Evolutionary conservation across 2,888 invertebrate species (phyloP), one percentile per base, ranked within the genome.

Genomic region (Athalia circularis): DNA sequence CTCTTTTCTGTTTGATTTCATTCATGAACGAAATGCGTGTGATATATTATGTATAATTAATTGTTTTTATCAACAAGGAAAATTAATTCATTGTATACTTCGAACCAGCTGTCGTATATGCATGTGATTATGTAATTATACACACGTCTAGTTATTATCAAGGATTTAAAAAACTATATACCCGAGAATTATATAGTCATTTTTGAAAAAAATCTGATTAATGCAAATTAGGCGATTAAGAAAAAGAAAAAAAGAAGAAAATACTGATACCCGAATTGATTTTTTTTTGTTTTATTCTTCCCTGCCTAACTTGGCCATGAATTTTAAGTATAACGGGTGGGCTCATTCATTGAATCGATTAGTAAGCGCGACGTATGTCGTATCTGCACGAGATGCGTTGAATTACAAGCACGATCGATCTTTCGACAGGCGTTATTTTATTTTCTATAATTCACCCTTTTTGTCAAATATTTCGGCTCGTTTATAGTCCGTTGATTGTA

Each of bases 321-420:
- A 64, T 64, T 45, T 64, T n/a, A 45, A 29, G 45, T n/a, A 64
- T n/a, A 64, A 64, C 47, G 11, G 13, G 13, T 65, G 1, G n/a
- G n/a, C 13, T 65, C 48, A 65, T 48, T 65, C 47, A 65, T 48
- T 65, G 65, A 65, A 65, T 65, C 65, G 47, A 65, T 65, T 13
- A 47, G 13, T 47, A 5, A n/a, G 47, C 65, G 47, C 48, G 48
- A n/a, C 48, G 65, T 29, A 2, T 29, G 29, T 48, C 48, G 13
- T 65, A 48, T 13, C n/a, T 29, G 1, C 2, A 65, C 48, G 65
- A 15, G 65, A 65, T 65, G 65, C 65, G 65, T 65, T 48, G 48
- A 47, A 48, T 65, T 48, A 45, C 65, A 47, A 65, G 45, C 29
- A 29, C 13, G 11, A 65, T 65, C 65, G 65, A 65, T 65, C 45